Percentiles rank a stretch among this genome's conserved stretches.
These are phyloP conservation scores for Podabrus alpinus DNA, from an alignment of 2,888 invertebrate species.

Conservation along the genomic window DNA sequence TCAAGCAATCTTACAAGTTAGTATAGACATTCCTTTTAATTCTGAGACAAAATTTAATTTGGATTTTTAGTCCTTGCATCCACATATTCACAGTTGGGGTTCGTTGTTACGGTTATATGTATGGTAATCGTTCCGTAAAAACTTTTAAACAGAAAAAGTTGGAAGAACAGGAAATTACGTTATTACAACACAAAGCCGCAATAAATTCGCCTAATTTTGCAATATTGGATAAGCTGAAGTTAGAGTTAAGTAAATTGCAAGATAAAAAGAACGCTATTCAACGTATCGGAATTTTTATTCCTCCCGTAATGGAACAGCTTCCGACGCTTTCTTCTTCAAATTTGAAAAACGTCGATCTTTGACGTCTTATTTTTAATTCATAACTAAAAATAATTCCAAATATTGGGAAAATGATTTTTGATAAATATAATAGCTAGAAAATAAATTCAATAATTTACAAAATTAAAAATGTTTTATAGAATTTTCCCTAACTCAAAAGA, in stretches of 20 bases:
- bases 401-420: too few relatives aligned
- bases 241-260: conserved; percentile 79
- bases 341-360: conserved; percentile 76
- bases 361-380: too few relatives aligned
- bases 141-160: conserved; percentile 90
- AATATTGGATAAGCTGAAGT: conserved; percentile 80
- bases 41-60: background rate
- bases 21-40: background rate
- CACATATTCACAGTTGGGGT: conserved; percentile 94
- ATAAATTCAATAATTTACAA: too few relatives aligned
- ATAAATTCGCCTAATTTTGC: conserved; percentile 91
- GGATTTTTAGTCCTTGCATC: conserved; percentile 68
- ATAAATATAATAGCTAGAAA: too few relatives aligned
- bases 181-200: conserved; percentile 85
- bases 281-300: conserved; percentile 65
- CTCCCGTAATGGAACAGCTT: conserved; percentile 64
- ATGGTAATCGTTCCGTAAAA: conserved; percentile 87
- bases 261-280: conserved; percentile 61
- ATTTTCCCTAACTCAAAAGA: too few relatives aligned
- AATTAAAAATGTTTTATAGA: too few relatives aligned
- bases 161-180: conserved; percentile 90
- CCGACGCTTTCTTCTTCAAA: conserved; percentile 77
- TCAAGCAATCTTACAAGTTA: conserved; percentile 86
- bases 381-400: too few relatives aligned
- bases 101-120: conserved; percentile 90